These are phyloP conservation scores for Adoxophyes honmai DNA, from an alignment of 1,140 invertebrate genomes.

Conservation along the genomic window DNA sequence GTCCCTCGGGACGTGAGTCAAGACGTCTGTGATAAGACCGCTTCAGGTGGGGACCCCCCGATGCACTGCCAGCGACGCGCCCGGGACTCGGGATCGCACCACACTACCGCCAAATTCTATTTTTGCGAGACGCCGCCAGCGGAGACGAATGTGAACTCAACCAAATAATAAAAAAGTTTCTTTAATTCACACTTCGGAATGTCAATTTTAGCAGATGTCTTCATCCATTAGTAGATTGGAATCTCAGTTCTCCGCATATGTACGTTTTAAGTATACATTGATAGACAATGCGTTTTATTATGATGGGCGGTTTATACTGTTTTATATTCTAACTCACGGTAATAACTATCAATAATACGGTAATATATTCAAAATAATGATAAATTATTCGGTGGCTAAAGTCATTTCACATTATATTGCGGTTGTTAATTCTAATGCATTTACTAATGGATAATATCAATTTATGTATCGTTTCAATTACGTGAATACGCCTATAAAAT, in stretches of 20 bases:
- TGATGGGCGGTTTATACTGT: too few species aligned
- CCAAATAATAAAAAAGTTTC: conserved; percentile 54
- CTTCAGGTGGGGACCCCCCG: conserved; percentile 49
- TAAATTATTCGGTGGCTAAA: too few species aligned
- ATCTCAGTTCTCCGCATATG: background rate
- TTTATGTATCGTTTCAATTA: conserved; percentile 42
- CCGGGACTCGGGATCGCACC: conserved; percentile 61
- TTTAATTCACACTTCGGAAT: conserved; percentile 11
- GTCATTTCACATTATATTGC: too few species aligned
- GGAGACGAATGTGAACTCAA: conserved; percentile 56
- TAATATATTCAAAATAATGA: too few species aligned
- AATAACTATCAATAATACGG: too few species aligned
- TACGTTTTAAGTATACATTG: too few species aligned
- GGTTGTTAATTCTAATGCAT: conserved; percentile 17
- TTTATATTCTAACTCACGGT: too few species aligned
- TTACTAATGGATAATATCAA: conserved; percentile 51
- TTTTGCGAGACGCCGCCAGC: conserved; percentile 72
- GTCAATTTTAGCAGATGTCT: background rate
- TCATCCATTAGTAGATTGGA: background rate
- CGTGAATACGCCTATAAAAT: conserved; percentile 34
- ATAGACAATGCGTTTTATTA: too few species aligned
- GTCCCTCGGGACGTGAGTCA: conserved; percentile 1
- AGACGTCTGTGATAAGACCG: conserved; percentile 30
- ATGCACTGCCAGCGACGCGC: conserved; percentile 54
- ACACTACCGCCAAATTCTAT: conserved; percentile 73